Conservation (phyloP, 2,888 invertebrate genomes). For the Acleris cristana region DNA sequence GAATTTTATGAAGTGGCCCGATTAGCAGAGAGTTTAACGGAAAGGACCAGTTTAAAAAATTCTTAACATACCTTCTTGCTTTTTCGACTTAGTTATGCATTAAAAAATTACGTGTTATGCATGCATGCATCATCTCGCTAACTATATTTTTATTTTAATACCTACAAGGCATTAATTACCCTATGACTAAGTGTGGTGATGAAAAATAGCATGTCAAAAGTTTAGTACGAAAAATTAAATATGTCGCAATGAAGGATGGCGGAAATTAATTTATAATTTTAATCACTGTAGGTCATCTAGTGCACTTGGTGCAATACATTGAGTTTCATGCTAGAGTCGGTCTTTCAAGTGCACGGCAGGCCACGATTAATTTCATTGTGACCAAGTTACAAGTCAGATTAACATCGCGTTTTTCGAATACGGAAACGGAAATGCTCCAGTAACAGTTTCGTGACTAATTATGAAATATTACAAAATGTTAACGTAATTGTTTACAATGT, state of each 20-base stretch:
- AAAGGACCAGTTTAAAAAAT: no score
- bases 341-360: constrained; percentile 1
- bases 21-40: no score
- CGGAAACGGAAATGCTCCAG: constrained; percentile 20
- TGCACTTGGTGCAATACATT: constrained; percentile 18
- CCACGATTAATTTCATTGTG: constrained; percentile 1
- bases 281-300: constrained; percentile 59
- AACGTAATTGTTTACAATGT: background rate
- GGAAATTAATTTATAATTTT: constrained; percentile 42
- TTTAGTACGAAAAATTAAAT: constrained; percentile 26
- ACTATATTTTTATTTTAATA: background rate
- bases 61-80: no score
- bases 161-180: constrained; percentile 20
- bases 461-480: background rate
- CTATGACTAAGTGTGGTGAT: constrained; percentile 8
- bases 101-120: no score
- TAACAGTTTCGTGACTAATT: constrained; percentile 27
- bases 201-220: constrained; percentile 30
- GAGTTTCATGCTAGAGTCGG: background rate
- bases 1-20: no score
- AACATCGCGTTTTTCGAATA: constrained; percentile 10
- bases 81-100: no score
- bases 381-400: constrained; percentile 1
- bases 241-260: constrained; percentile 30
- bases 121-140: no score